phyloP scores from a whole-genome alignment of 1,140 invertebrate species.

The Aphidius gifuensis region DNA sequence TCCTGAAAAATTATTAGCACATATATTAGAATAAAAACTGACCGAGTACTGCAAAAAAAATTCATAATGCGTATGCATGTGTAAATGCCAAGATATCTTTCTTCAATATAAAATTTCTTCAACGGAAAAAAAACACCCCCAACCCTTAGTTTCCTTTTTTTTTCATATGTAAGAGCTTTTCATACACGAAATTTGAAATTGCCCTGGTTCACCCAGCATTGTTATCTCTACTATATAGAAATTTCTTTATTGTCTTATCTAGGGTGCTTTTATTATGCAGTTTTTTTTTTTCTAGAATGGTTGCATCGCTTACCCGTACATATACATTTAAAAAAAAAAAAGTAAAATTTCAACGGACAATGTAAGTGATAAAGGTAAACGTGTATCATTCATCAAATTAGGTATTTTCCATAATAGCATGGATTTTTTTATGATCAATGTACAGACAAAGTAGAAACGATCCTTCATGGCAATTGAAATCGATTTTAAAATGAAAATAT shows the following conservation, averaged over 20 bases:
- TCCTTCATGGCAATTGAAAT: conserved; percentile 14
- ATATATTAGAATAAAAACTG: conserved; percentile 46
- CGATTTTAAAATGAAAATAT: neutral
- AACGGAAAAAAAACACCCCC: too few relatives aligned
- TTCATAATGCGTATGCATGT: neutral
- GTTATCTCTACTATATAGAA: too few relatives aligned
- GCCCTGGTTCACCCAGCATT: too few relatives aligned
- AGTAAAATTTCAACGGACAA: conserved; percentile 35
- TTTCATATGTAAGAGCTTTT: too few relatives aligned
- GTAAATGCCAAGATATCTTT: too few relatives aligned
- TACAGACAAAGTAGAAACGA: conserved; percentile 2
- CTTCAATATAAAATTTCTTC: too few relatives aligned
- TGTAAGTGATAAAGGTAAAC: conserved; percentile 5
- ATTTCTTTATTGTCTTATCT: too few relatives aligned
- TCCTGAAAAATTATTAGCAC: conserved; percentile 46
- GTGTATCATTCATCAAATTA: conserved; percentile 14
- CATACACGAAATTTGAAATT: too few relatives aligned
- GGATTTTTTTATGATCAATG: conserved; percentile 16
- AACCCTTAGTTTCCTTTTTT: too few relatives aligned
- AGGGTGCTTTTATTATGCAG: neutral
- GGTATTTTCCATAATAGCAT: conserved; percentile 4
- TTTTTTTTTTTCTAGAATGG: conserved; percentile 16
- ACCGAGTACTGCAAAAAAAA: conserved; percentile 25
- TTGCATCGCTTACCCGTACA: conserved; percentile 7
- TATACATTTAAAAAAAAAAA: conserved; percentile 8